phyloP scores from a whole-genome alignment of 2,113 vertebrate genomes.

The Heterocephalus glaber region DNA sequence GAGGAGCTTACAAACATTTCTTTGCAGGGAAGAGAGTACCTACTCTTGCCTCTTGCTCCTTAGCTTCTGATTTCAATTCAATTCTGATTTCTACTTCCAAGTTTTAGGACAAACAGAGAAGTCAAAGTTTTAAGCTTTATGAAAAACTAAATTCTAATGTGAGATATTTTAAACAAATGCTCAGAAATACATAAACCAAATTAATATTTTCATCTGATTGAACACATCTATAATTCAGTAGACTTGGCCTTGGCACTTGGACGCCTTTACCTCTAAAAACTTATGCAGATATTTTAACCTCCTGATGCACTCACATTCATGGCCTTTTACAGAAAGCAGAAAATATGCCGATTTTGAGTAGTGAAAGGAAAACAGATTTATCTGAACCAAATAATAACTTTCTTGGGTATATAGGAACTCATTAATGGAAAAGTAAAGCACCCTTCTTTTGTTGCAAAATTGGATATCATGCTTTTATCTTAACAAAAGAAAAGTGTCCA shows the following conservation, averaged over 20 bases:
- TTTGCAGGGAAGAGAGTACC: not conserved
- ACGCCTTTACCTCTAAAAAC: constrained; percentile 35
- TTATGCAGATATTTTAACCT: constrained; percentile 1
- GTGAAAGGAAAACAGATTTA: not conserved
- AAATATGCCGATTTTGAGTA: not conserved
- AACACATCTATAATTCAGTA: constrained; percentile 4
- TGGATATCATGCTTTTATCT: not conserved
- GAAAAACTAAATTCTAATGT: constrained; percentile 15
- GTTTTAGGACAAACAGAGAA: constrained; percentile 15
- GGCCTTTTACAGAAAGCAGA: not conserved
- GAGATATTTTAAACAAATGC: constrained; percentile 1
- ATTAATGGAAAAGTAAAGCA: constrained; percentile 19
- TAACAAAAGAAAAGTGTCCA: not conserved
- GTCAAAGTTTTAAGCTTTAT: not conserved
- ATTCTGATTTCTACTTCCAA: too few species aligned
- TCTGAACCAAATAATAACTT: constrained; percentile 7
- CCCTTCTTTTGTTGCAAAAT: not conserved
- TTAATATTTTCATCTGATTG: constrained; percentile 49
- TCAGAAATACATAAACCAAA: constrained; percentile 50
- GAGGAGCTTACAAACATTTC: not conserved
- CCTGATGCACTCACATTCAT: constrained; percentile 4
- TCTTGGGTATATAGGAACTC: not conserved
- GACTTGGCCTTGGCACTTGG: constrained; percentile 16
- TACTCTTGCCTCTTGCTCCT: not conserved
- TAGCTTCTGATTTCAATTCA: not conserved